A percentile compares a stretch with the other conserved stretches of the same genome.
phyloP scores from a whole-genome alignment of 2,113 vertebrate genomes.

The Lamprologus tigripictilis region DNA sequence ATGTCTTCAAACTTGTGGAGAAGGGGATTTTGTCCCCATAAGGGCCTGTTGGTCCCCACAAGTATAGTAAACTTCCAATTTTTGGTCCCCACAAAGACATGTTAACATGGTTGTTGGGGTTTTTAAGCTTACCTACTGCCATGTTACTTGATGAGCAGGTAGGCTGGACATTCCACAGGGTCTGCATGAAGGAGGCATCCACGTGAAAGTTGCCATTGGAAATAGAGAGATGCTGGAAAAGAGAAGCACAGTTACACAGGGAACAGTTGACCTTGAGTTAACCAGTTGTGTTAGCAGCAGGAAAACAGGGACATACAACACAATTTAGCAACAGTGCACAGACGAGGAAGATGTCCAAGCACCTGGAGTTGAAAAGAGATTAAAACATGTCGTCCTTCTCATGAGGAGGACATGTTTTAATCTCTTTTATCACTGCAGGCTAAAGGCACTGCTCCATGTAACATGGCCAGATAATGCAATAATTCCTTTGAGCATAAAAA shows the following conservation, averaged over 20 bases:
- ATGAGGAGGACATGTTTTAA: neutral
- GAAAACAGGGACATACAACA: neutral
- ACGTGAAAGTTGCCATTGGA: constrained; percentile 85
- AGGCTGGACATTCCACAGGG: constrained; percentile 95
- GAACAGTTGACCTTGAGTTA: neutral
- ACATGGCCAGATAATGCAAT: neutral
- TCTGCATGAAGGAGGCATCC: constrained; percentile 97
- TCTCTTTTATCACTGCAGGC: neutral
- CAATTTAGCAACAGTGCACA: neutral
- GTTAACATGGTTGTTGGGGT: neutral
- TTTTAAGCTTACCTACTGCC: constrained; percentile 78
- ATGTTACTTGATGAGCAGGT: constrained; percentile 87
- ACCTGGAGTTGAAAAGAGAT: neutral
- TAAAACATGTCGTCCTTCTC: neutral
- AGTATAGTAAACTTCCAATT: neutral
- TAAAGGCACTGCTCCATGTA: neutral
- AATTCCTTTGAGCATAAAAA: neutral
- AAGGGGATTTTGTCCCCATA: neutral
- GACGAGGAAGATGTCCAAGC: neutral
- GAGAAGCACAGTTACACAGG: neutral
- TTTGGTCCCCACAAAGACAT: neutral
- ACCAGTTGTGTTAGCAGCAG: neutral
- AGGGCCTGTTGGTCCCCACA: neutral
- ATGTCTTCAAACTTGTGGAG: neutral
- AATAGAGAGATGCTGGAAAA: constrained; percentile 85